These are phyloP conservation scores for Choreutis nemorana DNA, from an alignment of 2,888 invertebrate species.

Conservation along the genomic window DNA sequence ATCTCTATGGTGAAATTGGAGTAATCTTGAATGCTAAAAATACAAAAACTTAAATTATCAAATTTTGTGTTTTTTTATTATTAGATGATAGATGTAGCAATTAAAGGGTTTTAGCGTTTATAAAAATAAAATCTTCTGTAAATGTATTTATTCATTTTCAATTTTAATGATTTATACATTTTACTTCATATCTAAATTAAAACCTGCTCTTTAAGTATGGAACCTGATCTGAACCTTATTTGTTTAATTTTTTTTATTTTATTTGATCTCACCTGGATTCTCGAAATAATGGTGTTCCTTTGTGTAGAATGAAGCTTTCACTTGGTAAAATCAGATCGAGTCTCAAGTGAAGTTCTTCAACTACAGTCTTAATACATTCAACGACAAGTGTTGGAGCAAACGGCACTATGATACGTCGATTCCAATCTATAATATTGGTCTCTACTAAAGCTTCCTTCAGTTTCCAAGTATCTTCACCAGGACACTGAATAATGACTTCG, in stretches of 20 bases:
- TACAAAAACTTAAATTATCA: no score
- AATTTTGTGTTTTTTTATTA: no score
- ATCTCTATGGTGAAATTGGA: neutral
- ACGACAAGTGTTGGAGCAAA: slow-evolving; percentile 2
- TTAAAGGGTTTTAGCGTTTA: no score
- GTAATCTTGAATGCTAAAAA: no score
- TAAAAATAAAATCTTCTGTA: no score
- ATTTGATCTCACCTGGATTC: neutral
- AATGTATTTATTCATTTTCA: neutral
- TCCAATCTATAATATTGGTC: slow-evolving; percentile 6
- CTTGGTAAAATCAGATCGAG: neutral
- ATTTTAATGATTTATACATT: neutral
- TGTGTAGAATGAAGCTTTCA: neutral
- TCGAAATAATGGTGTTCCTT: neutral
- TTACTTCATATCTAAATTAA: neutral
- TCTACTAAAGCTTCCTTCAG: slow-evolving; percentile 5
- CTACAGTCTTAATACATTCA: neutral
- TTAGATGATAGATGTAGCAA: no score
- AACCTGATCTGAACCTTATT: neutral
- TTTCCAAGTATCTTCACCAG: slow-evolving; percentile 2
- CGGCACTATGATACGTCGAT: slow-evolving; percentile 2
- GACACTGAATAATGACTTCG: slow-evolving; percentile 4
- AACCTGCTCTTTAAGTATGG: neutral
- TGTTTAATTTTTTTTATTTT: neutral
- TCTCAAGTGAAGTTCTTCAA: neutral